A percentile compares a stretch with the other conserved stretches of the same genome.
phyloP scores from a whole-genome alignment of 2,888 invertebrate species.

The Cryptocheilus praepositus region DNA sequence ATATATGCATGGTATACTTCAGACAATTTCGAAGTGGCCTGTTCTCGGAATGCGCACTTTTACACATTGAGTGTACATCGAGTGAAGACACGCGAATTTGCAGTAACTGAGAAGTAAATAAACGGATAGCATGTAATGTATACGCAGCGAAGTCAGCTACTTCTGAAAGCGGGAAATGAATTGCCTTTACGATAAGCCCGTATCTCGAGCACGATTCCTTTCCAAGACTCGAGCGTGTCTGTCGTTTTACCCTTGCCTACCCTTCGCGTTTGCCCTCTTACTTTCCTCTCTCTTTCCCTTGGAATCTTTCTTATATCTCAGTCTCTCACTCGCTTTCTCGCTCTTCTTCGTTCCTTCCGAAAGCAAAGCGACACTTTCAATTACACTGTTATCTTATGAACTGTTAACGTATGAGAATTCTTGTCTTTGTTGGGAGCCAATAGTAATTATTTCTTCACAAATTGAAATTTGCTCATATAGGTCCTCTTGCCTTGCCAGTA shows the following conservation, averaged over 20 bases:
- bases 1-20: no score
- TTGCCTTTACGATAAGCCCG: conserved; percentile 55
- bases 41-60: not conserved
- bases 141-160: conserved; percentile 49
- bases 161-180: conserved; percentile 54
- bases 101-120: conserved; percentile 36
- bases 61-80: not conserved
- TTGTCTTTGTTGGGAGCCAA: conserved; percentile 19
- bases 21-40: not conserved
- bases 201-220: conserved; percentile 52
- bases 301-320: not conserved
- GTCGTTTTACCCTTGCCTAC: conserved; percentile 32
- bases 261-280: conserved; percentile 2
- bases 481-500: no score
- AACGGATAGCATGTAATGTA: conserved; percentile 37
- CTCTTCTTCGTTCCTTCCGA: conserved; percentile 2
- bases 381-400: conserved; percentile 46
- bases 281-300: not conserved
- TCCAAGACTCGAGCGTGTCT: conserved; percentile 32
- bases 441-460: conserved; percentile 27
- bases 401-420: conserved; percentile 24
- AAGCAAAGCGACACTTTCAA: conserved; percentile 34
- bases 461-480: not conserved
- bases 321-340: not conserved
- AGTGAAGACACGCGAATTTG: conserved; percentile 19